phyloP scores from a whole-genome alignment of 2,797 vertebrate genomes.

The Bradypodion pumilum region DNA sequence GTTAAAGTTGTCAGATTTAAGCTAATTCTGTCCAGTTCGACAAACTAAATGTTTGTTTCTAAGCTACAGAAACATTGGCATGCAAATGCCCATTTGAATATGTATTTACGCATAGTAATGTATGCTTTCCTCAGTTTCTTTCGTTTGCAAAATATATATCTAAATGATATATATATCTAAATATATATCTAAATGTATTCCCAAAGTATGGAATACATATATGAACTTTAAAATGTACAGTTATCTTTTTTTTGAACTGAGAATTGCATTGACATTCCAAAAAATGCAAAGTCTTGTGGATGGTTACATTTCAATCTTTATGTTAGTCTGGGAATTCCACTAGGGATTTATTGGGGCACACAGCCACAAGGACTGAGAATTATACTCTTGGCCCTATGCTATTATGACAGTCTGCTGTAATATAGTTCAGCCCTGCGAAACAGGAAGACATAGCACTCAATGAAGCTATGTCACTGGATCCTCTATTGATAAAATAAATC shows the following conservation, averaged over 20 bases:
- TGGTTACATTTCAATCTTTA: background rate
- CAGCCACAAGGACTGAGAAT: no score
- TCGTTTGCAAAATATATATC: background rate
- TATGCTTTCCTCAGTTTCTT: background rate
- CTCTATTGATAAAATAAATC: no score
- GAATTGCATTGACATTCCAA: background rate
- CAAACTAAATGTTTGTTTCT: background rate
- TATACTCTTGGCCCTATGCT: no score
- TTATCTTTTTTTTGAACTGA: background rate
- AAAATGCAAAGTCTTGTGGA: background rate
- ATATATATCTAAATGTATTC: no score
- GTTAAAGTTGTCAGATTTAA: background rate
- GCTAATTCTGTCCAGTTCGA: no score
- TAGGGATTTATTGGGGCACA: no score
- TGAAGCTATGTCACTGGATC: no score
- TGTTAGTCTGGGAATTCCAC: background rate
- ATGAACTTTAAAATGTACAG: background rate
- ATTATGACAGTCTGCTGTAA: no score
- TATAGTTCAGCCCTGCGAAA: no score
- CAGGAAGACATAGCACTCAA: no score
- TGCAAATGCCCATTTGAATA: background rate
- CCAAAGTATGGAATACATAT: no score
- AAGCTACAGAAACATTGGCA: background rate
- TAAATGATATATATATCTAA: no score
- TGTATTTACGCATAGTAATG: background rate